phyloP scores from a whole-genome alignment of 1,140 invertebrate species.

The Drosophila tropicalis region DNA sequence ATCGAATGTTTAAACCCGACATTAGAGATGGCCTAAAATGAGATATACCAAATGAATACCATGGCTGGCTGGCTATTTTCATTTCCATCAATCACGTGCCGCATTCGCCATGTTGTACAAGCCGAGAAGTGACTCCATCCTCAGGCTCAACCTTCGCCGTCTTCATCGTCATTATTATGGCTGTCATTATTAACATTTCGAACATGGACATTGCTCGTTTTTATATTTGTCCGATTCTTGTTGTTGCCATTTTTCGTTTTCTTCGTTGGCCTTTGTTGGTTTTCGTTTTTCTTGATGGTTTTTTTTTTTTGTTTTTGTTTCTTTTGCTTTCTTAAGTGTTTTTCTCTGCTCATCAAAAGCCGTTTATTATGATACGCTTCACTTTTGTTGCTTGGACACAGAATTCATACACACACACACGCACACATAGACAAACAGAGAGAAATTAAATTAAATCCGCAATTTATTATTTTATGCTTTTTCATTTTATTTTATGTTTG shows the following conservation, averaged over 20 bases:
- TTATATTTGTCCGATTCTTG: conserved; percentile 17
- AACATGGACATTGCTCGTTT: conserved; percentile 14
- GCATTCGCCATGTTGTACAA: conserved; percentile 28
- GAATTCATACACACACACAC: background rate
- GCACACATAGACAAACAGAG: background rate
- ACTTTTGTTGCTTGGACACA: conserved; percentile 39
- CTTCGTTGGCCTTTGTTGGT: conserved; percentile 1
- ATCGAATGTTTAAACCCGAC: background rate
- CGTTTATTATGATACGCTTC: conserved; percentile 72
- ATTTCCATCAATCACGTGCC: conserved; percentile 68
- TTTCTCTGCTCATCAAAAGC: conserved; percentile 64
- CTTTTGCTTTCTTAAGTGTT: conserved; percentile 33
- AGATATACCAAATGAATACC: conserved; percentile 22
- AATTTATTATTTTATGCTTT: conserved; percentile 74
- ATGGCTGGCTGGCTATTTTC: conserved; percentile 13
- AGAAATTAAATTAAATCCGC: conserved; percentile 75
- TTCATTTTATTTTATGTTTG: conserved; percentile 51
- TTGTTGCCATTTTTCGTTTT: conserved; percentile 28
- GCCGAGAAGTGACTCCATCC: conserved; percentile 4
- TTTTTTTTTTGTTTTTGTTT: background rate
- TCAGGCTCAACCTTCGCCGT: background rate
- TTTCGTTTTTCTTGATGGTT: conserved; percentile 22
- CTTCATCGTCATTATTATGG: background rate
- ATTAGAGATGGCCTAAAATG: background rate
- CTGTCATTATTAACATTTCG: conserved; percentile 8